Evolutionary conservation across 1,140 invertebrate genomes (phyloP), one percentile per base, ranked within the genome.

Genomic region (Tachypleus tridentatus): DNA sequence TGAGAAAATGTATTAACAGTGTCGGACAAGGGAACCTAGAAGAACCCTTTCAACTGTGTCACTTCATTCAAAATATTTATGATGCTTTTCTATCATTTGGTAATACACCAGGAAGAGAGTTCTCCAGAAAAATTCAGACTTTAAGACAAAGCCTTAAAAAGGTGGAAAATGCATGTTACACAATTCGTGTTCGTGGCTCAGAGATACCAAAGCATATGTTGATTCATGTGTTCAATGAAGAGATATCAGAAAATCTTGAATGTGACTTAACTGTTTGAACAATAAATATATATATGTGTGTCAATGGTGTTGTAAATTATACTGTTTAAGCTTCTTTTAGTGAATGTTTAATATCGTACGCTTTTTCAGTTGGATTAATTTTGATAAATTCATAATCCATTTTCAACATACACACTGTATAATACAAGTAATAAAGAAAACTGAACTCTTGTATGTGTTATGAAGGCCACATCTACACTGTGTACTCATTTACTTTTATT

Each of bases 111-210:
- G 82, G 81, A 4, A 76, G 76, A 66, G 88, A 91, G 72, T 76
- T 93, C 49, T 77, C 79, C 60, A 80, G 83, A n/a, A 94, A 94
- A 76, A 73, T 87, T 49, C 78, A 78, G 11, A 84, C 83, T 3
- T 79, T 91, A 51, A 81, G 82, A 56, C 85, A 85, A 70, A 91
- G 87, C 74, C 79, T 93, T 49, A 70, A 79, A n/a, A 93, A 94
- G 79, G 88, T 91, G 70, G 91, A 94, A 77, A 83, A 83, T 60
- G 88, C 89, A 1, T 91, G 89, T 75, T 93, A 93, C 70, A 87
- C 86, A 9, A 80, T 93, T 4, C 82, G 84, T 70, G 85, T 94
- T 0, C 81, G 90, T 29, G 89, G 89, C 1, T 86, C 85, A 3
- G 89, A 92, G 69, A 75, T 80, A 53, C 79, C 80, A 71, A 85